Base-by-base conservation (phyloP, 2,113 vertebrate genomes). In the Chaenogobius annularis region DNA sequence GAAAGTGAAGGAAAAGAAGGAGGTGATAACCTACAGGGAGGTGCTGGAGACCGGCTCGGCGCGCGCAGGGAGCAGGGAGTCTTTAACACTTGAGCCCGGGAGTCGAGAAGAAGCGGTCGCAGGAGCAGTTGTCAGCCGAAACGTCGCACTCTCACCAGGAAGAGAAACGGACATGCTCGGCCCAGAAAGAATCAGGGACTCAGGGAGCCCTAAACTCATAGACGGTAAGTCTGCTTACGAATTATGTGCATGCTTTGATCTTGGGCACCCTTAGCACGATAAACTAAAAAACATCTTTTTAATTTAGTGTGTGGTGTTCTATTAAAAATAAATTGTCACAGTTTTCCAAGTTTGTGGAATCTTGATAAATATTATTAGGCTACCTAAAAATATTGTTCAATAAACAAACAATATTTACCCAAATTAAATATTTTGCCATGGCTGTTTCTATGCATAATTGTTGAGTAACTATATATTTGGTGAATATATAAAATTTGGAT, bases 1-100 rank as follows among this genome's bases (percentile, higher is more conserved):
- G 88, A 98, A 98, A 94, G 95, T 98, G 88, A 98, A 98, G 89
- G 97, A 97, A 89, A 97, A 96, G 93, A 98, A 98, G 93, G 96
- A 98, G 82, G 94, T 94, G 85, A 96, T 97, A 92, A 98, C 96
- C 70, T 98, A 98, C 93, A 91, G 96, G 82, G 96, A 98, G 91
- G 96, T 98, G 88, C 85, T 98, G 89, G 96, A 98, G 90, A 96
- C 96, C 88, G 95, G 96, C n/a, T 94, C 96, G 47, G 91, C 94
- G 81, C 92, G 93, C 64, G 85, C 88, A 20, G 92, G 95, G 50
- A 94, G 90, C 83, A 94, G 96, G 92, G 96, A 98, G 72, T 83
- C 85, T 84, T 88, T 93, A 83, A 77, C 93, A 79, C 76, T 74
- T 10, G 96, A 96, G 70, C 89, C 94, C 46, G 90, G 88, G 59